Base-by-base conservation (phyloP, 2,113 vertebrate genomes). In the Lycocorax pyrrhopterus region DNA sequence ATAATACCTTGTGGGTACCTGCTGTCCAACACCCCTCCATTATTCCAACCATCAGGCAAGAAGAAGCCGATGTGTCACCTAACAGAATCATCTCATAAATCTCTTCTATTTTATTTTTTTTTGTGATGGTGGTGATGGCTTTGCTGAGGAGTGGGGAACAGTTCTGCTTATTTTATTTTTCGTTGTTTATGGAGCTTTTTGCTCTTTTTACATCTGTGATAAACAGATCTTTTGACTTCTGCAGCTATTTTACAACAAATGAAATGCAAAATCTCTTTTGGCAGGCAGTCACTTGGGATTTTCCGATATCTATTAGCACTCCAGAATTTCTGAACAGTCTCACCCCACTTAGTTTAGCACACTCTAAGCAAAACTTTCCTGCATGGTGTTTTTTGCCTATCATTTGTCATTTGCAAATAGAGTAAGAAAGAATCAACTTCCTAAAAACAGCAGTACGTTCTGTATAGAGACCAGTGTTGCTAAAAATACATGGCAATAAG, bases 251-350 rank as follows among this genome's bases (percentile, higher is more conserved):
- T 63, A 41, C 73, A 94, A 63, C 53, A 92, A 96, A 71, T 76
- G 69, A 92, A 92, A 69, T 87, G 83, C 56, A 93, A 89, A 95
- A 94, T 78, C 16, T 82, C 69, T 73, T 58, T 43, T 84, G 86
- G 44, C 5, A 0, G 37, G 53, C 60, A 93, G 64, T 90, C 66
- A 69, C 68, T 84, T 94, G 53, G 80, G 64, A 68, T 93, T 92
- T 94, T 68, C 53, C 0, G 0, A 17, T 78, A 67, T 46, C 30
- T 88, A 17, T 75, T 92, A 88, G 35, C 41, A 64, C 62, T 88
- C 19, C 13, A 87, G 73, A 78, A 88, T 73, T 94, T 78, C 62
- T 46, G 52, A 92, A 63, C 0, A 6, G 33, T 60, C 55, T 89
- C 58, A 87, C 11, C 44, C 3, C n/a, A 29, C 26, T 68, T 93